Conservation (phyloP, 1,140 invertebrate genomes). For the Cherax destructor region DNA sequence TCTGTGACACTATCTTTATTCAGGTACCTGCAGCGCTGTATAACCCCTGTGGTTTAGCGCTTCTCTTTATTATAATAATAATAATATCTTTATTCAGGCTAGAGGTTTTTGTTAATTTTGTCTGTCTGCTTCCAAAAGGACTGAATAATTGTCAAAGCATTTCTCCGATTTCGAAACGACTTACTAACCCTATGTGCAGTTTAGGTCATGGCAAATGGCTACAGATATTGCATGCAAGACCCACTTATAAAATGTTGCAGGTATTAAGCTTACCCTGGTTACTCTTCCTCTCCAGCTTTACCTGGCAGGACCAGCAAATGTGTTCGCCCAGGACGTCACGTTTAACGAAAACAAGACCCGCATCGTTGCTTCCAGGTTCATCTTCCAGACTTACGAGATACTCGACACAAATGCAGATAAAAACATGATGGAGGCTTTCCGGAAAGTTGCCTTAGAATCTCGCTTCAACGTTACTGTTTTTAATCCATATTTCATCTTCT, state of each 20-base stretch:
- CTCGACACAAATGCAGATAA: constrained; percentile 93
- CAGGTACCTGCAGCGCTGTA: too few species aligned
- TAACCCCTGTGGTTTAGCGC: too few species aligned
- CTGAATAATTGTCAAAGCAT: too few species aligned
- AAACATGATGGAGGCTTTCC: constrained; percentile 89
- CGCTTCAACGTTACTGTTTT: constrained; percentile 91
- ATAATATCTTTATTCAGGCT: too few species aligned
- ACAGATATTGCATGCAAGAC: too few species aligned
- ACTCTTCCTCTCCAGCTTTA: constrained; percentile 78
- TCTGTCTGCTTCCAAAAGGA: too few species aligned
- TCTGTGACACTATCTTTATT: too few species aligned
- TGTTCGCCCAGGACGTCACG: constrained; percentile 83
- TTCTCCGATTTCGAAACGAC: too few species aligned
- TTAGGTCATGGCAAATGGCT: too few species aligned
- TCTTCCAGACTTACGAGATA: constrained; percentile 94
- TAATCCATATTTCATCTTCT: constrained; percentile 96
- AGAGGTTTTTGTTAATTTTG: too few species aligned
- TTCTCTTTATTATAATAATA: too few species aligned
- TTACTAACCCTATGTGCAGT: too few species aligned
- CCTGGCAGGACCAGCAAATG: constrained; percentile 79
- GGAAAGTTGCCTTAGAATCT: constrained; percentile 86
- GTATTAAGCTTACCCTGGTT: background rate
- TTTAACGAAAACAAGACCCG: constrained; percentile 85
- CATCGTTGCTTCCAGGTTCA: constrained; percentile 88
- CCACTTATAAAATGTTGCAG: background rate